Evolutionary conservation across 2,797 vertebrate genomes (phyloP), one percentile per base, ranked within the genome.

Genomic region (Halcyon leucocephala): DNA sequence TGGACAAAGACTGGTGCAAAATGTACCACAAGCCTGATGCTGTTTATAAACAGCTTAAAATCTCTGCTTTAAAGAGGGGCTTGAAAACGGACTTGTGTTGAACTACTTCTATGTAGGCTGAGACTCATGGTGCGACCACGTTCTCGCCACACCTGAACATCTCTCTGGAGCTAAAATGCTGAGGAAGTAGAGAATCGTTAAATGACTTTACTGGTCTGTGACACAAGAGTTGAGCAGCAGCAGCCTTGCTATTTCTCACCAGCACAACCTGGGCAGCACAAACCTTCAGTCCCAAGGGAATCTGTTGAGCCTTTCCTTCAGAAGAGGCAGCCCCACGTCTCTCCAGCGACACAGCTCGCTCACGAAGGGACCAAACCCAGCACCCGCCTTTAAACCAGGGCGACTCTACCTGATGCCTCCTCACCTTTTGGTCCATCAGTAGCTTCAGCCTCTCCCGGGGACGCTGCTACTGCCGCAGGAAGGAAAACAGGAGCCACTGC

Each of bases 311-410:
- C 73, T 25, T 17, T 0, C 49, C 67, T 44, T 5, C 42, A 1
- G 28, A 8, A 42, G 26, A 29, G 35, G 10, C 18, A 42, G 9
- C 4, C 6, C 54, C 16, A 1, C 0, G 1, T 3, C 7, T 2
- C 26, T 8, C 33, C 67, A 8, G 6, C 28, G 0, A 0, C 5
- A 25, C 1, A 2, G 3, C 17, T 9, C 3, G 17, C 21, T n/a
- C 25, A 9, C 2, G 1, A 8, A 21, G 42, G 18, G 44, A 13
- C 54, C 10, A 7, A 51, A 7, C 12, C 39, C 62, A 9, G 12
- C 20, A 3, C 13, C 29, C 2, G 1, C 2, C 48, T 25, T 16
- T 14, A 13, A 6, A 20, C 39, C 1, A 12, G 33, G 39, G 31
- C 21, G 22, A 3, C 16, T 14, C 82, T 81, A 96, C 96, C 95